A percentile compares a stretch with the other conserved stretches of the same genome.
Conservation (phyloP, 2,113 vertebrate species). For the Nanorana parkeri region DNA sequence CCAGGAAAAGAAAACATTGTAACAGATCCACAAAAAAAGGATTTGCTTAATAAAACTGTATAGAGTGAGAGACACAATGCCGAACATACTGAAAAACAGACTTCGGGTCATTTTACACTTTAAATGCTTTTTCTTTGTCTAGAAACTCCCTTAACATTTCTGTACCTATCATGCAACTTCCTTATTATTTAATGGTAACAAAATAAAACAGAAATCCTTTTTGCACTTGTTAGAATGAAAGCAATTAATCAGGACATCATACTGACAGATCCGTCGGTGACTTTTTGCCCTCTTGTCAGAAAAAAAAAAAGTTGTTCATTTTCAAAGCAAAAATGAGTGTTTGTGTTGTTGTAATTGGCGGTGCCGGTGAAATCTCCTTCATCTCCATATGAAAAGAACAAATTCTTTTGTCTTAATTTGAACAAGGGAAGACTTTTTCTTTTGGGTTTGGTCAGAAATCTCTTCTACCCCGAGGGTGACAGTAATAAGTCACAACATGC, state of each 20-base stretch:
- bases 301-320: conserved; percentile 20
- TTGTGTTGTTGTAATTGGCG: conserved; percentile 4
- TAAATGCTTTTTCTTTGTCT: too few relatives aligned
- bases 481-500: conserved; percentile 21
- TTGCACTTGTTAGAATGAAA: too few relatives aligned
- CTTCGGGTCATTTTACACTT: too few relatives aligned
- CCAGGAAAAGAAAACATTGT: too few relatives aligned
- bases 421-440: not conserved
- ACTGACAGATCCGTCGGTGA: not conserved
- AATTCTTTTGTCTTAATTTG: conserved; percentile 24
- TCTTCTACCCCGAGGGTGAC: conserved; percentile 32
- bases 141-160: not conserved
- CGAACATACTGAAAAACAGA: too few relatives aligned
- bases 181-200: not conserved
- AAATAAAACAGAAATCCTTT: not conserved
- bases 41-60: too few relatives aligned
- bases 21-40: too few relatives aligned
- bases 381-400: conserved; percentile 43
- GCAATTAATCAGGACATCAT: not conserved
- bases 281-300: conserved; percentile 11
- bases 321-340: conserved; percentile 14
- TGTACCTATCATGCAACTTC: not conserved
- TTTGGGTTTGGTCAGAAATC: conserved; percentile 34
- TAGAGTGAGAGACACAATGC: too few relatives aligned
- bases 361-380: conserved; percentile 30